Evolutionary conservation across 1,140 invertebrate species (phyloP).

Genomic region (Colletes latitarsis): DNA sequence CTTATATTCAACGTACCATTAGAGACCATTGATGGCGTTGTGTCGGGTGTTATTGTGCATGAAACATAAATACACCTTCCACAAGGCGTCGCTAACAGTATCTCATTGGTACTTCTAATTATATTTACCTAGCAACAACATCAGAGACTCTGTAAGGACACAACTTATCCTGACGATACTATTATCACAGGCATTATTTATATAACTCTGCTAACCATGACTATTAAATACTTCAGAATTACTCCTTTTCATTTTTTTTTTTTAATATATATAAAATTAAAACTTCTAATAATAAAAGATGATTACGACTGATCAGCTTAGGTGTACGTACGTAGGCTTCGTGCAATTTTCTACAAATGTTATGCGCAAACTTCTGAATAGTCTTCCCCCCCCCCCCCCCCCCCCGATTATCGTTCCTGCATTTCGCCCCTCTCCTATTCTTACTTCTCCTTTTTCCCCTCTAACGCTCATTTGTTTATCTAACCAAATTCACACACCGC

Average conservation of each 20-base stretch:
- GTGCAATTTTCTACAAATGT: constrained; percentile 66
- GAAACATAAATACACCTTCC: constrained; percentile 56
- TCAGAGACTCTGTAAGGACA: constrained; percentile 82
- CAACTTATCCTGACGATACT: constrained; percentile 83
- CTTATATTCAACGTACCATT: constrained; percentile 60
- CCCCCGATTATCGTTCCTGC: constrained; percentile 22
- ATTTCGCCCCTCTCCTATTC: constrained; percentile 1
- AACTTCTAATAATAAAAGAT: constrained; percentile 78
- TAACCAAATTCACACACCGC: constrained; percentile 10
- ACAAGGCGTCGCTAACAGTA: constrained; percentile 42
- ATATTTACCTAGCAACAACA: constrained; percentile 81
- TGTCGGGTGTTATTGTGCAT: constrained; percentile 62
- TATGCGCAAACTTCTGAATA: constrained; percentile 60
- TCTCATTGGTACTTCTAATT: constrained; percentile 61
- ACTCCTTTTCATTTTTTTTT: constrained; percentile 68
- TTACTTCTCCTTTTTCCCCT: neutral
- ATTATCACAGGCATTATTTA: constrained; percentile 83
- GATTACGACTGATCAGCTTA: constrained; percentile 72
- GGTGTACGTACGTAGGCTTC: constrained; percentile 72
- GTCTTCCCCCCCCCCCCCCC: constrained; percentile 38
- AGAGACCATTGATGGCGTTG: constrained; percentile 59
- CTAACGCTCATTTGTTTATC: neutral
- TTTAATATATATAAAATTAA: constrained; percentile 79
- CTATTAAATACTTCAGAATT: constrained; percentile 80
- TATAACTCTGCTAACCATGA: constrained; percentile 81